Evolutionary conservation across 2,797 vertebrate species (phyloP).

Genomic region (Acropternis orthonyx): DNA sequence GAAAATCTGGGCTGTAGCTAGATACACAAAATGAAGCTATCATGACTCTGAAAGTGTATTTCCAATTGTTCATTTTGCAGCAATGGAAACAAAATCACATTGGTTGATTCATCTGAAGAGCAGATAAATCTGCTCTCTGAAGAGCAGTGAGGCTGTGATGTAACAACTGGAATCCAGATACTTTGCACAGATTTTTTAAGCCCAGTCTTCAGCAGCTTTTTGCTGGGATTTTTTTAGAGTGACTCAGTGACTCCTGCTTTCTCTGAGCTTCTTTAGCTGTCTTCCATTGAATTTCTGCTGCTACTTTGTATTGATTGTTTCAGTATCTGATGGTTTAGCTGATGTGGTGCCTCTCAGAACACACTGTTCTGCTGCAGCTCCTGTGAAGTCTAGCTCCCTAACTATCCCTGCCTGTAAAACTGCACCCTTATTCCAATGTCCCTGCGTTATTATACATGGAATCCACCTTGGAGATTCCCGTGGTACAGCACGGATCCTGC

Average conservation of each 20-base stretch:
- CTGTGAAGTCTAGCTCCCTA: neutral
- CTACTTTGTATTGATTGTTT: neutral
- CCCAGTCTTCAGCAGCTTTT: neutral
- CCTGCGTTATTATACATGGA: rapidly evolving
- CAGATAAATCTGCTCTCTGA: too few relatives aligned
- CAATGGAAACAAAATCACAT: neutral
- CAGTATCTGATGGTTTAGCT: neutral
- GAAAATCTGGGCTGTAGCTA: neutral
- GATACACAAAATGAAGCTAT: neutral
- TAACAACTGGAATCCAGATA: neutral
- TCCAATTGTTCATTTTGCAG: neutral
- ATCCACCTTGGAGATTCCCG: neutral
- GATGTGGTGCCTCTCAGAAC: neutral
- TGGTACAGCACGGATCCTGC: neutral
- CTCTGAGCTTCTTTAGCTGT: neutral
- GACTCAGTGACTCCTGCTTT: neutral
- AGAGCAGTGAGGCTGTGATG: neutral
- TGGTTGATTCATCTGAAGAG: neutral
- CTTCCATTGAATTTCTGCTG: neutral
- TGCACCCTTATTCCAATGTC: neutral
- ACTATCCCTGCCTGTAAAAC: neutral
- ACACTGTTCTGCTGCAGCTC: neutral
- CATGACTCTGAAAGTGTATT: neutral
- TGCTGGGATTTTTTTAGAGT: neutral
- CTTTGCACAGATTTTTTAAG: neutral